Conservation (phyloP, 2,113 vertebrate genomes). For the Microcebus murinus region DNA sequence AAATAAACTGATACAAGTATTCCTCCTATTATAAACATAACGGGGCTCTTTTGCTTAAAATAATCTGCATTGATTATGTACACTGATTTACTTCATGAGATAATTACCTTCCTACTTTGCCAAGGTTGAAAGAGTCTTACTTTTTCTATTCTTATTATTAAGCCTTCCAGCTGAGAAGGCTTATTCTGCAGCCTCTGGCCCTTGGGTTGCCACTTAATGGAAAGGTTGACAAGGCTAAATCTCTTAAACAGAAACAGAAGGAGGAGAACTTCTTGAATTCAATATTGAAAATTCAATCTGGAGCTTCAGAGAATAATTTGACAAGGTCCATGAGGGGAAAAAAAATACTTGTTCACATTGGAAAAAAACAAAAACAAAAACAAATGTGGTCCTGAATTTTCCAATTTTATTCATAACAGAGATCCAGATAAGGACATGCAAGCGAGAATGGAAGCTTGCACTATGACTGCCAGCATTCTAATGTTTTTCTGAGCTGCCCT, state of each 20-base stretch:
- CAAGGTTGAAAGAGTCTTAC: not conserved
- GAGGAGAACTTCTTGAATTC: not conserved
- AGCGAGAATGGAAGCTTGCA: not conserved
- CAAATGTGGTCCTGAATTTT: not conserved
- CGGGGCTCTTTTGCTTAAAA: not conserved
- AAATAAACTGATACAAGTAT: not conserved
- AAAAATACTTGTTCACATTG: not conserved
- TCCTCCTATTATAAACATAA: not conserved
- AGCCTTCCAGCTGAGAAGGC: not conserved
- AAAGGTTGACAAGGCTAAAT: constrained; percentile 30
- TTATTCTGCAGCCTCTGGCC: not conserved
- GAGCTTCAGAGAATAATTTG: constrained; percentile 11
- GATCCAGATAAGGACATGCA: not conserved
- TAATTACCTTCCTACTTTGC: not conserved
- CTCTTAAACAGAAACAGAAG: constrained; percentile 13
- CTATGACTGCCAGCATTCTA: not conserved
- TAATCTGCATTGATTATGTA: not conserved
- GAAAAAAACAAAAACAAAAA: not conserved
- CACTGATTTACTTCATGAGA: not conserved
- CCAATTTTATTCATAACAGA: constrained; percentile 36
- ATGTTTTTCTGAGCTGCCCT: constrained; percentile 4
- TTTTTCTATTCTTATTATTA: not conserved
- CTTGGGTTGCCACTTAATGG: not conserved
- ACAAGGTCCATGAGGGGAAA: not conserved
- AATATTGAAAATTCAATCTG: constrained; percentile 23